These are phyloP conservation scores for Drosophila austrosaltans DNA, from an alignment of 2,888 invertebrate species.

Conservation along the genomic window DNA sequence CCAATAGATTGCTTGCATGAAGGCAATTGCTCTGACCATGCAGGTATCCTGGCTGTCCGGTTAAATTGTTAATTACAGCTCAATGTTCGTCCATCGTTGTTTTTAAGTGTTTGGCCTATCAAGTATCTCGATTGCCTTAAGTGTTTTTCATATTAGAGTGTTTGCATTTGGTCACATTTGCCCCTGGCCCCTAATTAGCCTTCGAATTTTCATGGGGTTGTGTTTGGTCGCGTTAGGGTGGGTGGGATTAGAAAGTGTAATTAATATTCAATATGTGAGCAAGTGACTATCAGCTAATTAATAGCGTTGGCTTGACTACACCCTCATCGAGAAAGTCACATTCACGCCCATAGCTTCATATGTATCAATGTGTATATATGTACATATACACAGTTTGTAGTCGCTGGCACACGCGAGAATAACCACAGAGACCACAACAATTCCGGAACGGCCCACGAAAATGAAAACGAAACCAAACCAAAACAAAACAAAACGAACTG, in stretches of 20 bases:
- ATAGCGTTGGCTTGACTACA: slow-evolving; percentile 56
- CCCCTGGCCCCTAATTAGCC: slow-evolving; percentile 54
- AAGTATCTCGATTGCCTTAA: slow-evolving; percentile 40
- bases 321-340: slow-evolving; percentile 31
- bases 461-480: slow-evolving; percentile 14
- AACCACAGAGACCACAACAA: slow-evolving; percentile 64
- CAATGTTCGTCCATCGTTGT: slow-evolving; percentile 36
- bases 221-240: not conserved
- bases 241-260: slow-evolving; percentile 41
- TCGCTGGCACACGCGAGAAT: slow-evolving; percentile 45
- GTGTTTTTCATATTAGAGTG: slow-evolving; percentile 60
- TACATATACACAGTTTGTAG: slow-evolving; percentile 16
- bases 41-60: slow-evolving; percentile 6
- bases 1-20: slow-evolving; percentile 30
- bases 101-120: slow-evolving; percentile 31
- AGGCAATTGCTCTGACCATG: slow-evolving; percentile 23
- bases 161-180: slow-evolving; percentile 50
- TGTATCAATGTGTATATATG: not conserved
- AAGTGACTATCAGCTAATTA: slow-evolving; percentile 62
- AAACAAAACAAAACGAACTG: slow-evolving; percentile 35
- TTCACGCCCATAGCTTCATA: not conserved
- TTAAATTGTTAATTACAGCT: slow-evolving; percentile 72
- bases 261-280: slow-evolving; percentile 73
- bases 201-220: slow-evolving; percentile 25
- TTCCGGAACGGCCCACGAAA: slow-evolving; percentile 14